Percentiles rank a stretch among this genome's conserved stretches.
Evolutionary conservation across 1,140 invertebrate species (phyloP).

Genomic region (Pachypeltis micranthus): DNA sequence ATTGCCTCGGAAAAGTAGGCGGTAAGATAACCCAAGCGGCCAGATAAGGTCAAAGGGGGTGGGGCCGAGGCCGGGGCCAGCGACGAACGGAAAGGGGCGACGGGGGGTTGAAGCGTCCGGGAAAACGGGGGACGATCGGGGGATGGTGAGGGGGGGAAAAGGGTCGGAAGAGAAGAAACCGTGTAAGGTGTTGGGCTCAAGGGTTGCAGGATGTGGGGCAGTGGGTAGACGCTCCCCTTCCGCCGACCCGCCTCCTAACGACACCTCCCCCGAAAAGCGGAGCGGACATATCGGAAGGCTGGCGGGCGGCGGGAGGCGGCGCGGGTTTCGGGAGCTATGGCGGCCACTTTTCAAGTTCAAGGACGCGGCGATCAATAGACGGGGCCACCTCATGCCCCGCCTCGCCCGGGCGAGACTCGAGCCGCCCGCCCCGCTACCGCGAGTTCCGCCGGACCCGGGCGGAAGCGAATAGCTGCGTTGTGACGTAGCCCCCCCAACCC

Average conservation of each 20-base stretch:
- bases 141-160: not conserved
- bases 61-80: not conserved
- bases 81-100: not conserved
- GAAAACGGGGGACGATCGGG: no score
- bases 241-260: not conserved
- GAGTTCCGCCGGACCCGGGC: no score
- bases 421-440: no score
- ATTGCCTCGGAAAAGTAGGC: no score
- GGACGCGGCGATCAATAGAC: not conserved
- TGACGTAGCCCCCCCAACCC: no score
- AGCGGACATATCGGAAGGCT: not conserved
- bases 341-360: not conserved
- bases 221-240: not conserved
- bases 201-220: not conserved
- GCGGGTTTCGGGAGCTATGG: not conserved
- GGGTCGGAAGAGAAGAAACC: not conserved
- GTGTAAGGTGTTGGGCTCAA: not conserved
- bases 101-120: not conserved
- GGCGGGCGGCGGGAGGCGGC: no score
- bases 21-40: no score
- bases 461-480: no score
- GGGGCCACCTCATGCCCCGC: not conserved
- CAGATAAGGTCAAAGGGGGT: no score
- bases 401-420: no score
- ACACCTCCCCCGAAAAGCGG: no score